Base-by-base conservation (phyloP, 2,797 vertebrate genomes). In the Crocidura indochinensis region DNA sequence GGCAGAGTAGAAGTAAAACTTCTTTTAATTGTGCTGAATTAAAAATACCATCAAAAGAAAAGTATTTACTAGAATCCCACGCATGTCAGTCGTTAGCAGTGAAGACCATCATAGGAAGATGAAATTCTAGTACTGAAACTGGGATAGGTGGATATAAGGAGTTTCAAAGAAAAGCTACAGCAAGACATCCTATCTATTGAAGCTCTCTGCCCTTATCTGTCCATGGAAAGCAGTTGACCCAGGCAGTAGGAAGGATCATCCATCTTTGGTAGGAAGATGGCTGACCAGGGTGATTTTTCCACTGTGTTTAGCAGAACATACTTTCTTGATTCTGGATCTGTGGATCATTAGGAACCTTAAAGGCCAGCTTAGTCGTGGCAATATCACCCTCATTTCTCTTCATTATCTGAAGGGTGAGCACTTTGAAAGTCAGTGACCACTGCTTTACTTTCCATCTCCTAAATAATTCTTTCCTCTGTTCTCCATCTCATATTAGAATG, bases 21-120 rank as follows among this genome's bases (percentile, higher is more conserved):
- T n/a, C n/a, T n/a, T n/a, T n/a, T 68, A 49, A 86, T 24, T 80
- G 15, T 80, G 44, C 68, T 73, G 72, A 75, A 19, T 72, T 75
- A 53, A 90, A 88, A 90, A 53, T 56, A 67, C 67, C 20, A 53
- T 38, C 38, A 38, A 27, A 90, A 77, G 53, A 44, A 71, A 64
- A 72, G 26, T 86, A 8, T 71, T 78, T n/a, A 29, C 47, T 68
- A 38, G 78, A 49, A 79, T 49, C 26, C 31, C 77, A 38, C 38
- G 38, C 38, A 1, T 67, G 5, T 68, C 20, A 65, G 29, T 87
- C 80, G 84, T 87, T 47, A 56, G 26, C 49, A 62, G 31, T 56
- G 26, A 68, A 38, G 27, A 83, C 9, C 46, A 2, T 49, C 24
- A 3, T 27, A 22, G 22, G 8, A 19, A 75, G 88, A 27, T 6